Conservation (phyloP, 2,113 vertebrate species). For the Phalacrocorax pelagicus region DNA sequence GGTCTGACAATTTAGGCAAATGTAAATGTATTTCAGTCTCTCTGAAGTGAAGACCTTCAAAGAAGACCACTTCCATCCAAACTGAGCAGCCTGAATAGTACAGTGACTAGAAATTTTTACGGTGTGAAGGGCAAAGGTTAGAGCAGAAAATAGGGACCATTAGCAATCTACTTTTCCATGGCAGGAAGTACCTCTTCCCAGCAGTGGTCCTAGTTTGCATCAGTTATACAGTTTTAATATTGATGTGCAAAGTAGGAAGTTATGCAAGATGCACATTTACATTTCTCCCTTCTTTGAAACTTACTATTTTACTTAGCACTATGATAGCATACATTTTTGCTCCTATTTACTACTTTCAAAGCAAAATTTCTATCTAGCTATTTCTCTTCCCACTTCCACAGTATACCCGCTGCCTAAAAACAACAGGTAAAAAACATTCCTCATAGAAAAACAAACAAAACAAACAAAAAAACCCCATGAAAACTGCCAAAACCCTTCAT, state of each 20-base stretch:
- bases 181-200: neutral
- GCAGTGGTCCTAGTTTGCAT: neutral
- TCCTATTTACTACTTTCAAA: neutral
- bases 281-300: neutral
- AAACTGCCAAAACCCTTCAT: neutral
- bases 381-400: neutral
- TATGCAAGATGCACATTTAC: neutral
- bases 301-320: neutral
- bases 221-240: neutral
- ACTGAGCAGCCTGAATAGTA: neutral
- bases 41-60: neutral
- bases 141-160: neutral
- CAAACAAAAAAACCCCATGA: neutral
- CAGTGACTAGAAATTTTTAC: neutral
- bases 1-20: neutral
- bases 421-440: neutral
- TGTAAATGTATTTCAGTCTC: neutral
- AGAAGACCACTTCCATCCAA: neutral
- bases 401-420: neutral
- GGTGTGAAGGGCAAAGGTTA: neutral
- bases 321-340: neutral
- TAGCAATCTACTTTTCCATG: neutral
- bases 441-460: neutral
- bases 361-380: neutral
- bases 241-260: neutral